phyloP scores from a whole-genome alignment of 2,113 vertebrate genomes.

The Ciconia stormi region DNA sequence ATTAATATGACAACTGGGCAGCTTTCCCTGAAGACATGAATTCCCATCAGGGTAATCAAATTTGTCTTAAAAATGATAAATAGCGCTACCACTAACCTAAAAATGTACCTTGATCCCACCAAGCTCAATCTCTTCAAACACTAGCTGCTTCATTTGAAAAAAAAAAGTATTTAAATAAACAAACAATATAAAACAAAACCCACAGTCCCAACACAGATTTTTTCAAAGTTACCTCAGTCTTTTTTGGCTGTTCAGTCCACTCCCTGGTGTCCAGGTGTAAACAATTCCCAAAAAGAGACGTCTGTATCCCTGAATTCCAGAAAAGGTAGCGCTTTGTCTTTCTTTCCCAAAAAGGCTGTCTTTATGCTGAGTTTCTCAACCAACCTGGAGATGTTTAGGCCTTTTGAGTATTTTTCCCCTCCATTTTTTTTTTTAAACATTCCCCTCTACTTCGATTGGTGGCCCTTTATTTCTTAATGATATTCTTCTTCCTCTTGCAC shows the following conservation, averaged over 20 bases:
- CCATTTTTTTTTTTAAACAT: not conserved
- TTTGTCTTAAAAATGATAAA: constrained; percentile 62
- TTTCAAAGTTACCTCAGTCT: constrained; percentile 64
- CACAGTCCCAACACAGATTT: constrained; percentile 21
- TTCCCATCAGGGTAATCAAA: constrained; percentile 54
- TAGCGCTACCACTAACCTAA: constrained; percentile 41
- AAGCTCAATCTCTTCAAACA: constrained; percentile 39
- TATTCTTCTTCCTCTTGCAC: not conserved
- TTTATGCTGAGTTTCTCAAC: constrained; percentile 12
- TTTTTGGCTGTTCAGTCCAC: constrained; percentile 50
- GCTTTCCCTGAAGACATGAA: constrained; percentile 57
- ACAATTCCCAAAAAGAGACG: constrained; percentile 67
- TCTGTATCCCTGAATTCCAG: constrained; percentile 56
- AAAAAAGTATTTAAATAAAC: constrained; percentile 54
- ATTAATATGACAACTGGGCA: constrained; percentile 62
- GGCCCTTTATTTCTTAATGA: not conserved
- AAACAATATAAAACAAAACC: constrained; percentile 69
- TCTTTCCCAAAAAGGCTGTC: constrained; percentile 21
- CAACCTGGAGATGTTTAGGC: not conserved
- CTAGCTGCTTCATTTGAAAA: constrained; percentile 45
- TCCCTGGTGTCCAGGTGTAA: constrained; percentile 67
- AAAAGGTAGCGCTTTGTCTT: constrained; percentile 53
- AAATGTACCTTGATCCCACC: constrained; percentile 40
- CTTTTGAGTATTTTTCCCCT: constrained; percentile 27
- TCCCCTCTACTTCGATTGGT: not conserved